Evolutionary conservation across 2,797 vertebrate genomes (phyloP).

Genomic region (Cheirogaleus major): DNA sequence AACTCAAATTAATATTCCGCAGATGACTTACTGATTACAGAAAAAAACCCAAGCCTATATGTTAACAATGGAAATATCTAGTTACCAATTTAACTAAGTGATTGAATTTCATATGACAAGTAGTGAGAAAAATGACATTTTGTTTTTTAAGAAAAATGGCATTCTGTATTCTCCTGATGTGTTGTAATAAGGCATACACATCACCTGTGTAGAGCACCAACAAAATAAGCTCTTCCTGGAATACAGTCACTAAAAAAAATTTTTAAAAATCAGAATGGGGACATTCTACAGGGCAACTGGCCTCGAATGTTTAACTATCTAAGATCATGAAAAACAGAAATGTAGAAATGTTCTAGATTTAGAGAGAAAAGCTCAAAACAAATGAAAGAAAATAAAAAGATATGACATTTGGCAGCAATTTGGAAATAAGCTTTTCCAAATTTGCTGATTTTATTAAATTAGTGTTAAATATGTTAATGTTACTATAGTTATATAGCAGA

Average conservation of each 20-base stretch:
- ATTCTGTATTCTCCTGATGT: neutral
- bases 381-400: neutral
- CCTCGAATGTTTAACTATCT: neutral
- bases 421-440: neutral
- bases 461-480: neutral
- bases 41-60: neutral
- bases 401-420: neutral
- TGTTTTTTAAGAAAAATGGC: neutral
- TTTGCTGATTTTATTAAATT: neutral
- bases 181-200: neutral
- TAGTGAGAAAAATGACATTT: neutral
- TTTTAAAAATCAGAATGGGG: neutral
- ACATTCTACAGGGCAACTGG: fast-evolving
- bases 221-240: neutral
- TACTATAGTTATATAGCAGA: neutral
- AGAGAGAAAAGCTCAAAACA: neutral
- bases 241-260: neutral
- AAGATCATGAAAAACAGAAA: neutral
- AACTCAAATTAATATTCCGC: neutral
- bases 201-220: neutral
- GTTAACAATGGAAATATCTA: neutral
- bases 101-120: neutral
- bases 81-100: neutral
- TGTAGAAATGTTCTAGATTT: neutral
- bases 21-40: neutral